Base-by-base conservation (phyloP, 2,797 vertebrate species). In the Amniataba percoides region DNA sequence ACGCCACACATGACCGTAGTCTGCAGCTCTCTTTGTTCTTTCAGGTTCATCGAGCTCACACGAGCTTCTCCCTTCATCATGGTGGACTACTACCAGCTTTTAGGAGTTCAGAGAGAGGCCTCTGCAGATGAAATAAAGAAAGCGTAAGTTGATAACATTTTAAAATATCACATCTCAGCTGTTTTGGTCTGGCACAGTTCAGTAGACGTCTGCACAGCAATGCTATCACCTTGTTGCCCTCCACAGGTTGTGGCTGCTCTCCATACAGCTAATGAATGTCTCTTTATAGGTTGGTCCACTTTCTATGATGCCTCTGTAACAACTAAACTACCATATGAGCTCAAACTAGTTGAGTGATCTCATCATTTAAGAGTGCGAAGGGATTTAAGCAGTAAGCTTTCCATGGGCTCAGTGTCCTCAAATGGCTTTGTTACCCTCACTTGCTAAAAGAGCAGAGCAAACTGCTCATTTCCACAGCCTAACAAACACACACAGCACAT, bases 121-220 rank as follows among this genome's bases (percentile, higher is more conserved):
- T 95, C 97, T 1, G 94, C 96, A 4, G 98, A 99, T 0, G 98
- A 99, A 90, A 98, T 99, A 65, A 99, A 99, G 93, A 98, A 98
- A 94, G 97, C 97, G 97, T 99, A 94, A 97, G 97, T 97, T 80
- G 19, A 18, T 59, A 0, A 36, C 21, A 19, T 58, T 65, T 48
- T 46, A 7, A 46, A 55, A 36, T 27, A 2, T 14, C 8, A 0
- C 21, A 0, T n/a, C 1, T 40, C 40, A 10, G 14, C 31, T 42
- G 15, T 10, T 2, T 13, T 12, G n/a, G 16, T 55, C 18, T 46
- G 3, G 40, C 49, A n/a, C 21, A 21, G 36, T 9, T 34, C 5
- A 46, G 23, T 51, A 53, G 31, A 57, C 9, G 7, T 56, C 53
- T 51, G n/a, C 46, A 49, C 34, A 48, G 39, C 1, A 7, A 14